These are phyloP conservation scores for Helobdella robusta DNA, from an alignment of 2,888 invertebrate species.

Conservation along the genomic window DNA sequence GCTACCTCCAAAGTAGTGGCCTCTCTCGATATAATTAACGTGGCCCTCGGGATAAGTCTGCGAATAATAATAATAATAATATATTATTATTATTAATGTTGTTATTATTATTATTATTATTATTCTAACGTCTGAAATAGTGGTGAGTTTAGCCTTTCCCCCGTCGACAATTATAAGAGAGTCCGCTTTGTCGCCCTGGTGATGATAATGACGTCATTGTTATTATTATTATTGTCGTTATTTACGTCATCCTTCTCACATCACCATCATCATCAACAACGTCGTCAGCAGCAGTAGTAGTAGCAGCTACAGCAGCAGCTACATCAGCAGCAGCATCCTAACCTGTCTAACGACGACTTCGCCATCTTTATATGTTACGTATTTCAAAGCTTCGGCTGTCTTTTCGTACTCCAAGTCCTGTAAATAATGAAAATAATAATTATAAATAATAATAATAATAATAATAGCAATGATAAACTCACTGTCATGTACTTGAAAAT, in stretches of 20 bases:
- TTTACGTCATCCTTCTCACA: not conserved
- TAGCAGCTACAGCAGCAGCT: not conserved
- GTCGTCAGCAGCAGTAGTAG: no score
- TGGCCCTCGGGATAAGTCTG: slow-evolving; percentile 15
- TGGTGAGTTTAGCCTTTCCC: slow-evolving; percentile 13
- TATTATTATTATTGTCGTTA: not conserved
- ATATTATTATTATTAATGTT: no score
- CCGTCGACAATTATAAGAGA: slow-evolving; percentile 10
- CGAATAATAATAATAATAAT: not conserved
- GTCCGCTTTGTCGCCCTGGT: slow-evolving; percentile 18
- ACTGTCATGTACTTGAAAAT: slow-evolving; percentile 20
- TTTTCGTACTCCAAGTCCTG: slow-evolving; percentile 20
- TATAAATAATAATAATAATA: not conserved
- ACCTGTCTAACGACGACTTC: slow-evolving; percentile 19
- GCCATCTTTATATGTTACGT: not conserved
- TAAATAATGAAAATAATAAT: not conserved
- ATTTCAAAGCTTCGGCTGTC: slow-evolving; percentile 15
- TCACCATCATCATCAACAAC: not conserved
- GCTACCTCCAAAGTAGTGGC: slow-evolving; percentile 17
- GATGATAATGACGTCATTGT: not conserved
- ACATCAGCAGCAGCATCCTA: not conserved
- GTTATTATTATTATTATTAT: no score
- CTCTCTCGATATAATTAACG: slow-evolving; percentile 7
- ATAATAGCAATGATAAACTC: not conserved
- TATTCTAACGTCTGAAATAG: slow-evolving; percentile 5